phyloP scores from a whole-genome alignment of 2,113 vertebrate species.

The Crotophaga sulcirostris region DNA sequence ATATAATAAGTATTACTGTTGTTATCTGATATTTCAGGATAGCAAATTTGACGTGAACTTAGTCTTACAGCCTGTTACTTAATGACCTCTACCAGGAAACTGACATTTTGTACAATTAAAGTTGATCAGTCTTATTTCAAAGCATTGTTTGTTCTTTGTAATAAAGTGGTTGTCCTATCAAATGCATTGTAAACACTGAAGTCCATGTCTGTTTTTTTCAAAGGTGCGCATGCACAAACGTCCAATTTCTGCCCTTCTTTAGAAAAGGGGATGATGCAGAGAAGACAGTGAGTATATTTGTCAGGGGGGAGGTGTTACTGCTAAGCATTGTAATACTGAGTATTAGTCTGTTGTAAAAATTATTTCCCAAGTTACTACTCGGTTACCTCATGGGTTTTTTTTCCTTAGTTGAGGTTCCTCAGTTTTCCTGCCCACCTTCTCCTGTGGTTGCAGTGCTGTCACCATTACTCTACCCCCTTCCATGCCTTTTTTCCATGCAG shows the following conservation, averaged over 20 bases:
- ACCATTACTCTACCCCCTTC: background rate
- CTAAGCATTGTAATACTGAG: background rate
- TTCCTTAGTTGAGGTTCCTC: background rate
- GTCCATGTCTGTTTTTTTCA: background rate
- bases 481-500: background rate
- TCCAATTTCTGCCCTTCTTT: background rate
- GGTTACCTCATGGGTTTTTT: background rate
- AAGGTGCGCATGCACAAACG: rapidly evolving
- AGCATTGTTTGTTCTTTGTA: conserved; percentile 70
- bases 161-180: conserved; percentile 73
- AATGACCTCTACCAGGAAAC: conserved; percentile 58
- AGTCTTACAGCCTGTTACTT: conserved; percentile 63
- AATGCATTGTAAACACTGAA: background rate
- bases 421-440: rapidly evolving
- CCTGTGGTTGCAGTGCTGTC: background rate
- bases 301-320: background rate
- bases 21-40: conserved; percentile 50
- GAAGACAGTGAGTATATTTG: background rate
- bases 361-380: background rate
- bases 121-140: conserved; percentile 38
- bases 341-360: background rate
- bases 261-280: background rate
- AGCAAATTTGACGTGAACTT: conserved; percentile 47
- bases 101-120: conserved; percentile 64
- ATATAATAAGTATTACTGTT: conserved; percentile 43